Conservation (phyloP, 2,888 invertebrate species). For the Polydrusus pterygomalis region DNA sequence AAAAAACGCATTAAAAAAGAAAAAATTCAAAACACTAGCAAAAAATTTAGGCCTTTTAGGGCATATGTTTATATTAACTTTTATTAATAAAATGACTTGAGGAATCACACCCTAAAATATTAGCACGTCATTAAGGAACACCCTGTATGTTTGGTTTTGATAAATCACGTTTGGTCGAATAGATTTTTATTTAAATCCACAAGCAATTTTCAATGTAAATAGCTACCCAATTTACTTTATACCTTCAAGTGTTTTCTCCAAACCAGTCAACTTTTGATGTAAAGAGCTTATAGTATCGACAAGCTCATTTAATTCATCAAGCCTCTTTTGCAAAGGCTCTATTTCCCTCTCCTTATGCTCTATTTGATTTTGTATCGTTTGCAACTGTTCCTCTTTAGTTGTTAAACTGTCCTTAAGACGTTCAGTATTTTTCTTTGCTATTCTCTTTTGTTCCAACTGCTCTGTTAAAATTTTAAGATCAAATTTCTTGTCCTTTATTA, state of each 20-base stretch:
- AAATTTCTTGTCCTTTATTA: slow-evolving; percentile 77
- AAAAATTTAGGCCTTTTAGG: too few species aligned
- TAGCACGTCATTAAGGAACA: too few species aligned
- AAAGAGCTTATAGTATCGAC: slow-evolving; percentile 67
- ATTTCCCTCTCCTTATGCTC: slow-evolving; percentile 71
- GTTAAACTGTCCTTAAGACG: slow-evolving; percentile 77
- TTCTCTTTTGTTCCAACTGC: slow-evolving; percentile 74
- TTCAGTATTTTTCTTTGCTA: slow-evolving; percentile 78
- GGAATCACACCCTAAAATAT: too few species aligned
- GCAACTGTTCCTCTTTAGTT: slow-evolving; percentile 78
- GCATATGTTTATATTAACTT: too few species aligned
- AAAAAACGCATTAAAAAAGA: too few species aligned
- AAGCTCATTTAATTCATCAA: slow-evolving; percentile 69
- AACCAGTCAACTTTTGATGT: slow-evolving; percentile 68
- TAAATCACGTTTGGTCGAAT: too few species aligned
- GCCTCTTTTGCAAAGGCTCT: slow-evolving; percentile 69
- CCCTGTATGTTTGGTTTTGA: too few species aligned
- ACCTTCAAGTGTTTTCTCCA: slow-evolving; percentile 53
- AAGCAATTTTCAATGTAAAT: too few species aligned
- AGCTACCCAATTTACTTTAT: too few species aligned
- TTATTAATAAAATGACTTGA: too few species aligned
- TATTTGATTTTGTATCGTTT: slow-evolving; percentile 74
- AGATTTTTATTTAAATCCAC: too few species aligned
- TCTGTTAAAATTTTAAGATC: slow-evolving; percentile 72
- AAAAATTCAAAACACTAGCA: too few species aligned